A percentile compares a stretch with the other conserved stretches of the same genome.
These are phyloP conservation scores for Pelvicachromis taeniatus DNA, from an alignment of 2,113 vertebrate genomes.

Conservation along the genomic window DNA sequence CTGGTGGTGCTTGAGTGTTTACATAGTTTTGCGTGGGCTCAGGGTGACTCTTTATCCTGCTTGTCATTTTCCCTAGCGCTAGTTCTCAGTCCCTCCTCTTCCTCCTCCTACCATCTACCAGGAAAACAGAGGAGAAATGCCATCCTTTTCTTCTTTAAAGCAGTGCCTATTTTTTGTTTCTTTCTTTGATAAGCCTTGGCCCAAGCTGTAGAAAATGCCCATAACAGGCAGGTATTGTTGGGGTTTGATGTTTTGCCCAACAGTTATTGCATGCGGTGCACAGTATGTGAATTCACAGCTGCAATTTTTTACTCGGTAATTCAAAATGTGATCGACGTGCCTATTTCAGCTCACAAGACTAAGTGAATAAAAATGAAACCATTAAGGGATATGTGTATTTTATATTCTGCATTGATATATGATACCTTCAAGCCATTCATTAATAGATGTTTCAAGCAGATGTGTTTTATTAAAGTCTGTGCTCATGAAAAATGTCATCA, in stretches of 20 bases:
- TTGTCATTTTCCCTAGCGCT: neutral
- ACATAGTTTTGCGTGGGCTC: neutral
- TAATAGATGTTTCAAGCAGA: neutral
- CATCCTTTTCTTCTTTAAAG: neutral
- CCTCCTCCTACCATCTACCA: neutral
- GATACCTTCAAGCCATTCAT: neutral
- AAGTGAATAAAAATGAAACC: neutral
- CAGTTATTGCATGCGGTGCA: neutral
- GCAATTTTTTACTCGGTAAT: neutral
- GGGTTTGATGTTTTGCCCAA: neutral
- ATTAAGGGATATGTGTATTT: conserved; percentile 1
- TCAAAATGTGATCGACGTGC: neutral
- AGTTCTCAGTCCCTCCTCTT: neutral
- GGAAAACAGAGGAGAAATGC: neutral
- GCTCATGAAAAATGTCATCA: neutral
- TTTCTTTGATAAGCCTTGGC: neutral
- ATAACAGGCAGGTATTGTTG: neutral
- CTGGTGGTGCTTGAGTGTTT: conserved; percentile 3
- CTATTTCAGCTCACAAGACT: neutral
- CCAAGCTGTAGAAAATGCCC: neutral
- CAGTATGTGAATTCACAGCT: neutral
- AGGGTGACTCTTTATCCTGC: conserved; percentile 3
- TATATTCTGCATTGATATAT: neutral
- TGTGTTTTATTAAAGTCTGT: neutral
- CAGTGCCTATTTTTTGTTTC: neutral